A percentile compares a stretch with the other conserved stretches of the same genome.
Evolutionary conservation across 2,797 vertebrate genomes (phyloP).

Genomic region (Protosalanx chinensis): DNA sequence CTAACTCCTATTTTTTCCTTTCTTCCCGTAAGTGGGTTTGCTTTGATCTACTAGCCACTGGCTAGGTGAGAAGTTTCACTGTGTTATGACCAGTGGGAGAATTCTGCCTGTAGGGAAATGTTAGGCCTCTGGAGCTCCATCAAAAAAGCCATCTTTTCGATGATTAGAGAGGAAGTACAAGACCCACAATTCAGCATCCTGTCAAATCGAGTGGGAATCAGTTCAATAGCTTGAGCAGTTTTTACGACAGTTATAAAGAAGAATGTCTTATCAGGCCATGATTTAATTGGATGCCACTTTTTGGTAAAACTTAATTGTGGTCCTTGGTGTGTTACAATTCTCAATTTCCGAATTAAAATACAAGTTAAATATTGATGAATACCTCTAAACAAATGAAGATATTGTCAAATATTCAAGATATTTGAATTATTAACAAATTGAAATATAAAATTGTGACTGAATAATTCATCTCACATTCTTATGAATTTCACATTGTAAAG

Average conservation of each 20-base stretch:
- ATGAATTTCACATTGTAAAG: conserved; percentile 48
- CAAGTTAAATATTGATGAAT: conserved; percentile 39
- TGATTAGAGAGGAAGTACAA: conserved; percentile 34
- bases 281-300: background rate
- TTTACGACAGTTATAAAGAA: conserved; percentile 10
- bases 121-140: conserved; percentile 16
- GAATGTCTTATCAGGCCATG: conserved; percentile 8
- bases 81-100: conserved; percentile 43
- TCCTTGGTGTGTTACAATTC: conserved; percentile 15
- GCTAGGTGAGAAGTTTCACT: conserved; percentile 58
- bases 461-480: conserved; percentile 63
- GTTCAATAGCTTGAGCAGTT: conserved; percentile 11
- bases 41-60: conserved; percentile 66
- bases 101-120: conserved; percentile 28
- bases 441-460: conserved; percentile 65
- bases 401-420: conserved; percentile 57
- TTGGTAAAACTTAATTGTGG: background rate
- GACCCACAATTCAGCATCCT: conserved; percentile 12
- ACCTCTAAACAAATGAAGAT: conserved; percentile 48
- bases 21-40: conserved; percentile 57
- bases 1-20: conserved; percentile 27
- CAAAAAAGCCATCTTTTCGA: conserved; percentile 44
- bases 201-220: conserved; percentile 16
- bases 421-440: conserved; percentile 68
- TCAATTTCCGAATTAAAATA: conserved; percentile 28